phyloP scores from a whole-genome alignment of 1,140 invertebrate species.

The Cherax quadricarinatus region DNA sequence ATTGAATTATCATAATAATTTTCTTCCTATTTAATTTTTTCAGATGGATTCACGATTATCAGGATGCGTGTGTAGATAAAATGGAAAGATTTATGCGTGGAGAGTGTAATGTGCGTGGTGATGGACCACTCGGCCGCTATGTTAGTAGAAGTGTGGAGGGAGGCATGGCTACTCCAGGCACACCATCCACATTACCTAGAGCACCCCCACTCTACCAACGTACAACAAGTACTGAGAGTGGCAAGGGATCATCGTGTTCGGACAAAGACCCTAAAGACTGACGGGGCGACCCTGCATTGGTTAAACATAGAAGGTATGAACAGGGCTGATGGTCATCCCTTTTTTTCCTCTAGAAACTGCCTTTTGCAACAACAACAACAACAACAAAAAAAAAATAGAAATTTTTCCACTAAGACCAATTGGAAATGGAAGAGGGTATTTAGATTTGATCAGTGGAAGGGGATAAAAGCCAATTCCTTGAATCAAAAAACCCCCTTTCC shows the following conservation, averaged over 20 bases:
- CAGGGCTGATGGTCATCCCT: not conserved
- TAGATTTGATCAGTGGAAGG: no score
- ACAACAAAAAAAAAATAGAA: no score
- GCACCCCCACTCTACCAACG: slow-evolving; percentile 84
- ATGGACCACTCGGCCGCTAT: slow-evolving; percentile 58
- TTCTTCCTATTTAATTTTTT: not conserved
- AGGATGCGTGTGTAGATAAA: slow-evolving; percentile 99
- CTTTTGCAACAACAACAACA: no score
- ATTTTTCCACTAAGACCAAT: no score
- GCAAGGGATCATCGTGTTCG: slow-evolving; percentile 80
- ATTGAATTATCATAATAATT: no score
- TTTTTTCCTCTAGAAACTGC: not conserved
- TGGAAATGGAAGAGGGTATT: no score
- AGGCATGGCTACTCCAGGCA: slow-evolving; percentile 85
- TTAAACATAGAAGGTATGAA: slow-evolving; percentile 70
- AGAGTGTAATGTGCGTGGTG: slow-evolving; percentile 74
- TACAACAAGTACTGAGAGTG: slow-evolving; percentile 88
- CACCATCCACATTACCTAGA: slow-evolving; percentile 78
- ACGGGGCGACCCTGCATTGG: slow-evolving; percentile 73
- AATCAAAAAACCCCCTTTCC: no score
- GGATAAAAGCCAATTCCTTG: no score
- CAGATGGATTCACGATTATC: slow-evolving; percentile 99
- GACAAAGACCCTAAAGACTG: slow-evolving; percentile 81
- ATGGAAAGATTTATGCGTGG: slow-evolving; percentile 85
- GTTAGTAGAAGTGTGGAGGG: slow-evolving; percentile 82